phyloP scores from a whole-genome alignment of 64 coral and sea anemone genomes.

The Astreopora myriophthalma region DNA sequence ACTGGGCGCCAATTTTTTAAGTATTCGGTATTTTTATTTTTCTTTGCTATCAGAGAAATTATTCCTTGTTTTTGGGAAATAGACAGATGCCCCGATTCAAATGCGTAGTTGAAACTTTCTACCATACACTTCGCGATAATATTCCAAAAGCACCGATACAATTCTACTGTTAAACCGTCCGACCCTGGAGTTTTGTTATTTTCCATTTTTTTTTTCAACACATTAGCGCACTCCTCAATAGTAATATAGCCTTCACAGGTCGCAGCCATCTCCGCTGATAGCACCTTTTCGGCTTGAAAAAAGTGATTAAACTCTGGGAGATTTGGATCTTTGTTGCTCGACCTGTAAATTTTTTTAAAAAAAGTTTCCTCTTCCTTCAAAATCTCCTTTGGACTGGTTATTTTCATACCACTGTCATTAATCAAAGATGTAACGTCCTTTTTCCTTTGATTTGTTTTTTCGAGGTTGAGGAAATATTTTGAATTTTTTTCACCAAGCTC shows the following conservation, averaged over 20 bases:
- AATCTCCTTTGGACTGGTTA: too few relatives aligned
- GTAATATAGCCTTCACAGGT: not conserved
- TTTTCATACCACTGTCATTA: not conserved
- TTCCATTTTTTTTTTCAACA: not conserved
- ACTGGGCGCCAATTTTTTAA: not conserved
- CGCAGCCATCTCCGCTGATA: not conserved
- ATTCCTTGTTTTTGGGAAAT: not conserved
- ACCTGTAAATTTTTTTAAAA: too few relatives aligned
- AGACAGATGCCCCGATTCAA: not conserved
- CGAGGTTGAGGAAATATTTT: not conserved
- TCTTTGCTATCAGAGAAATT: not conserved
- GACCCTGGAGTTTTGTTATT: not conserved
- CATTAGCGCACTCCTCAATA: not conserved
- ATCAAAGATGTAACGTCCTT: not conserved
- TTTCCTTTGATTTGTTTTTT: not conserved
- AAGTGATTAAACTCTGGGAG: not conserved
- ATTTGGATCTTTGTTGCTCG: too few relatives aligned
- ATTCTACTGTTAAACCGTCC: not conserved
- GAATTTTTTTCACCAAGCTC: not conserved
- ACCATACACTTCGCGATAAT: not conserved
- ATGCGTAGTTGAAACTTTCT: not conserved
- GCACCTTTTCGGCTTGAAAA: not conserved
- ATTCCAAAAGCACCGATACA: not conserved
- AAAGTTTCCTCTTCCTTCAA: too few relatives aligned
- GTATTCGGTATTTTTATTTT: not conserved